phyloP scores from a whole-genome alignment of 2,797 vertebrate genomes.

The Sebastes cheni region DNA sequence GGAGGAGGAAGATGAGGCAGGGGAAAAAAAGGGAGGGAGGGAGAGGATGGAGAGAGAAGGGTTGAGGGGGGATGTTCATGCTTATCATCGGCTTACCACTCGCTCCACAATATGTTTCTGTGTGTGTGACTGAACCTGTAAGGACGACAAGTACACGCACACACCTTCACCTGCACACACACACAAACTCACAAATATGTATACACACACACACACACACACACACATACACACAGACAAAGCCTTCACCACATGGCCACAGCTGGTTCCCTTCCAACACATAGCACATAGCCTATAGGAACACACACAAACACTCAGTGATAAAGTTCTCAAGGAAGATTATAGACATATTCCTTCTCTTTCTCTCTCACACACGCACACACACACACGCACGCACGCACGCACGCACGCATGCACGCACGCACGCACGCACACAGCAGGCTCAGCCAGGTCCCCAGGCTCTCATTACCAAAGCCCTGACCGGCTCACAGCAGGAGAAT shows the following conservation, averaged over 20 bases:
- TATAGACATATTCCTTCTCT: background rate
- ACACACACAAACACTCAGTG: slow-evolving; percentile 20
- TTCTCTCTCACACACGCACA: background rate
- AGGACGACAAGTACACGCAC: slow-evolving; percentile 2
- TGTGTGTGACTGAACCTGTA: slow-evolving; percentile 30
- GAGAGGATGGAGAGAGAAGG: background rate
- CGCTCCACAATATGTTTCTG: slow-evolving; percentile 45
- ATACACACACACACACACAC: background rate
- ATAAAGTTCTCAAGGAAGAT: slow-evolving; percentile 31
- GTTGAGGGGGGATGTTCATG: slow-evolving; percentile 15
- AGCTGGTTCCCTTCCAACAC: slow-evolving; percentile 9
- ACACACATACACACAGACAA: background rate
- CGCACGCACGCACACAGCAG: slow-evolving; percentile 12
- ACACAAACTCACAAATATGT: background rate
- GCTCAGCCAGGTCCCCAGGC: slow-evolving; percentile 53
- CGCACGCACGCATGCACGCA: background rate
- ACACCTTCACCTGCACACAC: background rate
- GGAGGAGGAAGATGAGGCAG: background rate
- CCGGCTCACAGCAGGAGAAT: slow-evolving; percentile 54
- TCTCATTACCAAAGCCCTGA: slow-evolving; percentile 67
- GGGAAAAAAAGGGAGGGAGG: background rate
- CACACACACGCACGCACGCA: background rate
- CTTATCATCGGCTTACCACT: slow-evolving; percentile 62
- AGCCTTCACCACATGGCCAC: slow-evolving; percentile 1
- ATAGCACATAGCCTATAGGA: background rate